Base-by-base conservation (phyloP, 2,888 invertebrate species). In the Drosophila monieri region DNA sequence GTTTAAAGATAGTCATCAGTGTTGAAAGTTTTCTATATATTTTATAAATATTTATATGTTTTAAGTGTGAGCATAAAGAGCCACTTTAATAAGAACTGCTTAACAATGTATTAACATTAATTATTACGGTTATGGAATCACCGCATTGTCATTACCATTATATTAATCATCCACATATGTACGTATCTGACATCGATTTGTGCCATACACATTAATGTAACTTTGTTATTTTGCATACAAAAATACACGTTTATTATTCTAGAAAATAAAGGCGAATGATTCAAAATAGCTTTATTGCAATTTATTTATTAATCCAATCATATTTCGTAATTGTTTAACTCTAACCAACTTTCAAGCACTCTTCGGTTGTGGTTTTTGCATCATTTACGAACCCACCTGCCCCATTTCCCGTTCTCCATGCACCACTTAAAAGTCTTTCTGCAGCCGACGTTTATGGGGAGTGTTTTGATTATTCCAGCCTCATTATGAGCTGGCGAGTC, bases 11-110 rank as follows among this genome's bases (percentile, higher is more conserved):
- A 46, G 52, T 47, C 48, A 39, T 35, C 60, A 60, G 48, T 79
- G 77, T 79, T 81, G 68, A 12, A 66, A 66, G 12, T 59, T 65
- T 68, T 71, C 65, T 44, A 77, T 81, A 80, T 80, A 86, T 81
- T 80, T 84, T 84, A 84, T 80, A 74, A 67, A 77, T 86, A 80
- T 75, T 73, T 84, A 73, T 73, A 71, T 72, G 32, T 54, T 43
- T 53, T 53, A 60, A 21, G 25, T 60, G 58, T 57, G 30, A 58
- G 14, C 58, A 52, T 32, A 25, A 57, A 49, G 37, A 56, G 41
- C 12, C 39, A 52, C 57, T 35, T 46, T 32, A 25, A 18, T 64
- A 64, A 66, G 64, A 66, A 53, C 66, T 65, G 62, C 66, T 65
- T 66, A 64, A 66, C 62, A 35, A 64, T 64, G 64, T 64, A 64